A percentile compares a stretch with the other conserved stretches of the same genome.
phyloP scores from a whole-genome alignment of 2,888 invertebrate genomes.

The Oligia fasciuncula region DNA sequence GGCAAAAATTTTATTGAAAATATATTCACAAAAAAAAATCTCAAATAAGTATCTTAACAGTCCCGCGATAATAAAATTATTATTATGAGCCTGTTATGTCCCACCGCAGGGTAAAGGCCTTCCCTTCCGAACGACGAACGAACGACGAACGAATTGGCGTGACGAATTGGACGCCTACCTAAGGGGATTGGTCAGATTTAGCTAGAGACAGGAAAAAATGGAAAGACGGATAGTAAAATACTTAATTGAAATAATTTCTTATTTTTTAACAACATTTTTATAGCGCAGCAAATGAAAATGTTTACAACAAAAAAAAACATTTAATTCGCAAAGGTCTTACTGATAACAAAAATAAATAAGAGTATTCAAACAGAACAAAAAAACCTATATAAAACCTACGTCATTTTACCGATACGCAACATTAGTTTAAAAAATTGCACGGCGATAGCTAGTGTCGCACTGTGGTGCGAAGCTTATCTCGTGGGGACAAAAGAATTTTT shows the following conservation, averaged over 20 bases:
- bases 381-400: constrained; percentile 26
- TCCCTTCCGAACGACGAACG: no score
- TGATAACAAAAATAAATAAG: constrained; percentile 15
- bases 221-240: no score
- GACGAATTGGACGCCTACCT: no score
- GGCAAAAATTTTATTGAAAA: neutral
- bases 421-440: constrained; percentile 71
- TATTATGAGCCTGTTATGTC: neutral
- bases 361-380: constrained; percentile 6
- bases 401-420: constrained; percentile 48
- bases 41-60: constrained; percentile 1
- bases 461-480: constrained; percentile 78
- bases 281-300: neutral
- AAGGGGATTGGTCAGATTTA: no score
- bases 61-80: neutral
- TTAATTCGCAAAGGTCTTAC: neutral
- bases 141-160: no score
- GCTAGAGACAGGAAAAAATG: no score
- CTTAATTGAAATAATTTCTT: no score
- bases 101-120: no score
- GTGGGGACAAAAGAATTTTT: constrained; percentile 84
- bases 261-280: neutral
- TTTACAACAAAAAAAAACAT: neutral
- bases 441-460: constrained; percentile 67
- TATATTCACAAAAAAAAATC: neutral